These are phyloP conservation scores for Morone saxatilis DNA, from an alignment of 2,113 vertebrate genomes.

Conservation along the genomic window DNA sequence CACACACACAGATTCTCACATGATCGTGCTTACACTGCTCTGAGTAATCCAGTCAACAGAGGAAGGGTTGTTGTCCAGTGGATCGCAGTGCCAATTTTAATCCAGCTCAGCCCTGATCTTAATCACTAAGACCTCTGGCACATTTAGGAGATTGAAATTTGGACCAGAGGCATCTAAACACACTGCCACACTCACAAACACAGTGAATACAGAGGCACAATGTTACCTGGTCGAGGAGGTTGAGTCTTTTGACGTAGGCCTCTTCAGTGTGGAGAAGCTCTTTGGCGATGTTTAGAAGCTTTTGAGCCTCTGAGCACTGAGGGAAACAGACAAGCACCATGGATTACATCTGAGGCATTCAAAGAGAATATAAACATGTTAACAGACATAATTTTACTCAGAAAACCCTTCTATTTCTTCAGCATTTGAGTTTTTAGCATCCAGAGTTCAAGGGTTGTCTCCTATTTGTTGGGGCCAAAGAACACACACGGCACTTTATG, in stretches of 20 bases:
- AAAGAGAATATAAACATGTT: neutral
- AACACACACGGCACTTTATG: too few relatives aligned
- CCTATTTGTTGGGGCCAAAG: too few relatives aligned
- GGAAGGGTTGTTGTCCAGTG: constrained; percentile 45
- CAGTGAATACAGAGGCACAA: rapidly evolving
- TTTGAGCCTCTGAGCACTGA: constrained; percentile 90
- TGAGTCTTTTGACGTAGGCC: constrained; percentile 93
- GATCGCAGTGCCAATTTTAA: constrained; percentile 44
- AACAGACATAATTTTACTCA: neutral
- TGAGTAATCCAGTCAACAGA: constrained; percentile 66
- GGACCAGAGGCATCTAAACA: constrained; percentile 22
- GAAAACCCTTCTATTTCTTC: neutral
- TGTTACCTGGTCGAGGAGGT: constrained; percentile 96
- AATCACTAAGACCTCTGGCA: constrained; percentile 53
- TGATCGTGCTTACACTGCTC: constrained; percentile 24
- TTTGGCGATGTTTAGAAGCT: constrained; percentile 94
- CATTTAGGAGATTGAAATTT: constrained; percentile 55
- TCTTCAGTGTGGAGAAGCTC: constrained; percentile 97
- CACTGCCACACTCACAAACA: neutral
- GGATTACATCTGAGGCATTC: neutral
- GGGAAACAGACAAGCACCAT: constrained; percentile 15
- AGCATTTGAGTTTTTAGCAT: constrained; percentile 2
- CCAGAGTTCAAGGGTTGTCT: neutral
- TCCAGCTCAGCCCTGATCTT: constrained; percentile 71
- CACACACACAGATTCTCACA: constrained; percentile 8